Conservation (phyloP, 2,888 invertebrate genomes). For the Watsonalla binaria region DNA sequence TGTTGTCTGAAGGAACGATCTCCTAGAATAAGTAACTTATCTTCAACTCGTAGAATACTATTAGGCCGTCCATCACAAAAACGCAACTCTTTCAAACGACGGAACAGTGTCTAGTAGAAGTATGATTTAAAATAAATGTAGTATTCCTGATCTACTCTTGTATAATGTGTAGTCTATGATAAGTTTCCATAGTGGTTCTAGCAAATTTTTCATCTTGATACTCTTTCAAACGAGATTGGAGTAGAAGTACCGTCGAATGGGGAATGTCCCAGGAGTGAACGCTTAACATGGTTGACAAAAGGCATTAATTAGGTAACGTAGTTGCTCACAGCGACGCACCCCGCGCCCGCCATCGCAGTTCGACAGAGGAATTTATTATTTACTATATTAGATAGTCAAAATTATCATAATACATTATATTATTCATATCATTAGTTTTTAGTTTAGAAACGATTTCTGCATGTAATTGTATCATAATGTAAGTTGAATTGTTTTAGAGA, state of each 20-base stretch:
- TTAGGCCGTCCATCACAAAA: conserved; percentile 58
- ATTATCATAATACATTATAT: conserved; percentile 41
- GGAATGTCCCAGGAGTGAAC: conserved; percentile 44
- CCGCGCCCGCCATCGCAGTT: conserved; percentile 35
- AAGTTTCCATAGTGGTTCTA: conserved; percentile 63
- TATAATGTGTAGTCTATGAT: conserved; percentile 65
- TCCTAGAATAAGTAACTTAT: conserved; percentile 42
- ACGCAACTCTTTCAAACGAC: conserved; percentile 32
- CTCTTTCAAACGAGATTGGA: conserved; percentile 42
- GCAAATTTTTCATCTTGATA: conserved; percentile 57
- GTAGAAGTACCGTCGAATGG: conserved; percentile 27
- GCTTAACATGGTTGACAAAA: conserved; percentile 42
- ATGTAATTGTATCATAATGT: conserved; percentile 42
- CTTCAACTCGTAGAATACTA: conserved; percentile 23
- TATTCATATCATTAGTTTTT: conserved; percentile 78
- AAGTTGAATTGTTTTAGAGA: conserved; percentile 51
- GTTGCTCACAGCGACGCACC: conserved; percentile 35
- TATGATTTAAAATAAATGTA: conserved; percentile 51
- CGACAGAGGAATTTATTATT: conserved; percentile 44
- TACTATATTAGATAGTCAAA: conserved; percentile 73
- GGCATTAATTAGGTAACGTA: conserved; percentile 41
- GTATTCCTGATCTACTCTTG: conserved; percentile 67
- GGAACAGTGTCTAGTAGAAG: conserved; percentile 48
- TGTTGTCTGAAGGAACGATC: conserved; percentile 30
- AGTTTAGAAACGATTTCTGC: conserved; percentile 69